Conservation (phyloP, 2,797 vertebrate species). For the Austrolebias charrua region DNA sequence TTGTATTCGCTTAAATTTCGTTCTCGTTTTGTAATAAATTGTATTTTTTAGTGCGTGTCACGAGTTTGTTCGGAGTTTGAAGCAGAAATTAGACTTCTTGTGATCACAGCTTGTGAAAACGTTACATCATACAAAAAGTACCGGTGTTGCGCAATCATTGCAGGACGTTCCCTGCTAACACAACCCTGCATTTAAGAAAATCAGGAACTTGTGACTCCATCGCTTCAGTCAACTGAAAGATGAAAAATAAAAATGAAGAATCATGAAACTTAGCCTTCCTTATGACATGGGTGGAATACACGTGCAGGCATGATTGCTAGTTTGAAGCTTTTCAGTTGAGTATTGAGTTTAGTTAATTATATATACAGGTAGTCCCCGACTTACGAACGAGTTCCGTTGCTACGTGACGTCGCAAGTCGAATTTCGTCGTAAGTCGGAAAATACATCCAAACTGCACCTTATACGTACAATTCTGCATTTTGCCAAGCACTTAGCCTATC, state of each 20-base stretch:
- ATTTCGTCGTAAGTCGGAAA: no score
- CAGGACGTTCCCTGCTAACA: conserved; percentile 6
- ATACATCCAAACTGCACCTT: no score
- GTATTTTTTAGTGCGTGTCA: conserved; percentile 4
- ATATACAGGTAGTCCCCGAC: no score
- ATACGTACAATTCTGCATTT: no score
- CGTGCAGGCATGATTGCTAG: not conserved
- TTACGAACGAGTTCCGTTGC: no score
- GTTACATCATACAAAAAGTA: not conserved
- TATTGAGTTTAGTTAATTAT: no score
- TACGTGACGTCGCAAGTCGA: no score
- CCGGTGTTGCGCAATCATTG: conserved; percentile 16
- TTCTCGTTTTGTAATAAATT: conserved; percentile 17
- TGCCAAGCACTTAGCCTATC: no score
- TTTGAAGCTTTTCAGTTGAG: no score
- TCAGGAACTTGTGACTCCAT: conserved; percentile 1
- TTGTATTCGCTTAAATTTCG: not conserved
- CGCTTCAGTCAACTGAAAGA: conserved; percentile 17
- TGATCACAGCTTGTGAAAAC: not conserved
- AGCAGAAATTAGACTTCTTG: not conserved
- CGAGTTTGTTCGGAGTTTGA: not conserved
- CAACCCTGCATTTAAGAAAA: conserved; percentile 13
- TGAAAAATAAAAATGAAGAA: conserved; percentile 3
- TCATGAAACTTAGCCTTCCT: not conserved
- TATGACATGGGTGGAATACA: conserved; percentile 1